These are phyloP conservation scores for Planococcus citri DNA, from an alignment of 1,140 invertebrate species.

Conservation along the genomic window DNA sequence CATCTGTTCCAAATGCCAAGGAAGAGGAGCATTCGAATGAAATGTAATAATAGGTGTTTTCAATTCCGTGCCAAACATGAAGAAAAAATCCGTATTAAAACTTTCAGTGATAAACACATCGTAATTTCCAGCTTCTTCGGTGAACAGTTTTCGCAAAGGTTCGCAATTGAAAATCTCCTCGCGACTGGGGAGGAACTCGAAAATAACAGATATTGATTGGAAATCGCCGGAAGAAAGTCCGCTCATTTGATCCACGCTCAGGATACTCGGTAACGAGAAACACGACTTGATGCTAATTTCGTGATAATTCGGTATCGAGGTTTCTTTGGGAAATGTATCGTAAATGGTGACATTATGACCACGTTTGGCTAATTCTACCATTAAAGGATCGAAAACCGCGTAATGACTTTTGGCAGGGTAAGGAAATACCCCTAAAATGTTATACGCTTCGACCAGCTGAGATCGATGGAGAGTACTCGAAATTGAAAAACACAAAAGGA, in stretches of 20 bases:
- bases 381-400: slow-evolving; percentile 31
- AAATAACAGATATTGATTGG: too few species aligned
- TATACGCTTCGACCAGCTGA: too few species aligned
- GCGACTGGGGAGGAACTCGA: too few species aligned
- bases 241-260: slow-evolving; percentile 18
- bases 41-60: slow-evolving; percentile 42
- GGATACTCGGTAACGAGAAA: neutral
- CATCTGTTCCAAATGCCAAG: slow-evolving; percentile 41
- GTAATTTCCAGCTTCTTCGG: slow-evolving; percentile 28
- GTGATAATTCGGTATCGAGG: slow-evolving; percentile 35
- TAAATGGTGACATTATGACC: slow-evolving; percentile 32
- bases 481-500: too few species aligned
- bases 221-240: neutral
- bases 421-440: slow-evolving; percentile 31
- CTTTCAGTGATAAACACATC: slow-evolving; percentile 32
- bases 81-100: slow-evolving; percentile 28
- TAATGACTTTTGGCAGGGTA: slow-evolving; percentile 33
- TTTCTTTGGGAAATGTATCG: slow-evolving; percentile 38
- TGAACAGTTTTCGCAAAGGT: neutral
- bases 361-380: slow-evolving; percentile 29
- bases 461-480: too few species aligned
- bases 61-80: slow-evolving; percentile 30
- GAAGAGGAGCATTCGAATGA: slow-evolving; percentile 42
- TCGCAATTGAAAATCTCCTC: neutral
- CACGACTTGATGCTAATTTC: slow-evolving; percentile 34